Evolutionary conservation across 2,888 invertebrate species (phyloP).

Genomic region (Pilophorus perplexus): DNA sequence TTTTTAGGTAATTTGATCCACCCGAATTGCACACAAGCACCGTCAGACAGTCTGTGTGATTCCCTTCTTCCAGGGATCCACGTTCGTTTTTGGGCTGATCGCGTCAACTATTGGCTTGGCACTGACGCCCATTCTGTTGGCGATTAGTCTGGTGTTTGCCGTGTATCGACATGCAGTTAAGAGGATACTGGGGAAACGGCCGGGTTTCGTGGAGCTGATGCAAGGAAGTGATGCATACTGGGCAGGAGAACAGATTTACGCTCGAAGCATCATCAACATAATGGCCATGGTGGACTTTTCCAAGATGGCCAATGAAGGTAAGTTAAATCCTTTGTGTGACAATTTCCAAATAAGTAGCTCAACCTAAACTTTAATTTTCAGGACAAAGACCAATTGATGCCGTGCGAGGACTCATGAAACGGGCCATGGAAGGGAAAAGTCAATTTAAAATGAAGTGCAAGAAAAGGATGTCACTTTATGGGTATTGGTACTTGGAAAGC

Average conservation of each 20-base stretch:
- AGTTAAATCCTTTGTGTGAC: neutral
- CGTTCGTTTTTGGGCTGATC: conserved; percentile 36
- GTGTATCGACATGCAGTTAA: conserved; percentile 17
- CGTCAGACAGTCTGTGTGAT: too few species aligned
- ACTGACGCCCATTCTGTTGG: conserved; percentile 26
- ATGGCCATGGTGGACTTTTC: conserved; percentile 54
- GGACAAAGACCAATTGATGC: conserved; percentile 16
- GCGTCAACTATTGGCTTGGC: conserved; percentile 38
- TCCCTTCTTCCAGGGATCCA: conserved; percentile 39
- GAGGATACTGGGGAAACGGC: neutral
- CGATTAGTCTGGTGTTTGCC: conserved; percentile 5
- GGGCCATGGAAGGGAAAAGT: neutral
- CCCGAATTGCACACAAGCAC: too few species aligned
- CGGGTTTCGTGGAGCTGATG: conserved; percentile 54
- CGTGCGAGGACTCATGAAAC: conserved; percentile 2
- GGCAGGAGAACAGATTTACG: conserved; percentile 56
- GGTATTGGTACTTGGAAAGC: conserved; percentile 30
- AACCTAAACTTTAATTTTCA: neutral
- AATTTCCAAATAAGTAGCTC: neutral
- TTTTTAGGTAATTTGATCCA: too few species aligned
- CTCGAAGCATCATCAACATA: conserved; percentile 56
- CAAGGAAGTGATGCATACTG: conserved; percentile 59
- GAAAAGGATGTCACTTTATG: conserved; percentile 16
- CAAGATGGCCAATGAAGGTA: conserved; percentile 13
- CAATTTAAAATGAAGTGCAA: conserved; percentile 23